These are phyloP conservation scores for Ctenopoma multispine DNA, from an alignment of 2,797 vertebrate species.

Conservation along the genomic window DNA sequence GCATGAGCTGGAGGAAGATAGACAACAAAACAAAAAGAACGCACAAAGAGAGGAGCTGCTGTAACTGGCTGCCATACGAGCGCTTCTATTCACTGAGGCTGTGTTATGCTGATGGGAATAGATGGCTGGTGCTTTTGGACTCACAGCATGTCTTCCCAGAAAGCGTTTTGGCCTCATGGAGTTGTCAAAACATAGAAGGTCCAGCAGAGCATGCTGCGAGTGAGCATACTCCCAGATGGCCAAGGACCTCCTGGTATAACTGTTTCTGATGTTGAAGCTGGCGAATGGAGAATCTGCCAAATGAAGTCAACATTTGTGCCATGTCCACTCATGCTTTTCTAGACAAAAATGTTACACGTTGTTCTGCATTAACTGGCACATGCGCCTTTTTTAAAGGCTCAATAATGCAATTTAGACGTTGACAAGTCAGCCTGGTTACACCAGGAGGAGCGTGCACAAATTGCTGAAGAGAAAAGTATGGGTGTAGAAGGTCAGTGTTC, in stretches of 20 bases:
- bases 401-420: background rate
- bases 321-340: background rate
- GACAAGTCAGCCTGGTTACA: background rate
- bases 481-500: background rate
- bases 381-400: no score
- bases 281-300: background rate
- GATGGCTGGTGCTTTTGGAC: conserved; percentile 24
- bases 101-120: conserved; percentile 12
- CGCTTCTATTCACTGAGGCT: background rate
- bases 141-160: conserved; percentile 14
- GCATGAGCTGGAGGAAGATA: no score
- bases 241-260: conserved; percentile 16
- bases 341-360: background rate
- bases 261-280: conserved; percentile 14
- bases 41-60: no score
- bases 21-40: no score
- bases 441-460: background rate
- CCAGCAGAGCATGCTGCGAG: conserved; percentile 32
- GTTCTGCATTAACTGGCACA: background rate
- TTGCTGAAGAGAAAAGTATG: background rate
- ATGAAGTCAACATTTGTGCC: background rate
- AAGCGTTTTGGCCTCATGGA: conserved; percentile 37
- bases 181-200: conserved; percentile 38
- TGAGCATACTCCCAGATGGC: conserved; percentile 11
- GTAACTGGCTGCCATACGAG: no score